A percentile compares a stretch with the other conserved stretches of the same genome.
Evolutionary conservation across 2,888 invertebrate genomes (phyloP).

Genomic region (Hyppa rectilinea): DNA sequence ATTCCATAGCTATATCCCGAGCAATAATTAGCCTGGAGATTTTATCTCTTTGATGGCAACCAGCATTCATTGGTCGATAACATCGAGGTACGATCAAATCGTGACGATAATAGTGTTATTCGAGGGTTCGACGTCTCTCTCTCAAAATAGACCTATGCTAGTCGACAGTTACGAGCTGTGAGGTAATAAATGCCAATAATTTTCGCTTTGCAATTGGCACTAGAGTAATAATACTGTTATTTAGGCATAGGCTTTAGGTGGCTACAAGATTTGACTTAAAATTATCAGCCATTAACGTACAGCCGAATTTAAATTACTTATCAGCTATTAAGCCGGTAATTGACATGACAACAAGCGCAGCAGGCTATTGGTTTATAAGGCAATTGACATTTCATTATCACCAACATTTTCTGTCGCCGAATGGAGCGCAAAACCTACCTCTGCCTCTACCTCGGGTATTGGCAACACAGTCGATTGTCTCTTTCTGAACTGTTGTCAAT

Average conservation of each 20-base stretch:
- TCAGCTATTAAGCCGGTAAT: slow-evolving; percentile 17
- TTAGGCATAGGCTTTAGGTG: slow-evolving; percentile 21
- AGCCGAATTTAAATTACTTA: slow-evolving; percentile 36
- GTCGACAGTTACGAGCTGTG: slow-evolving; percentile 53
- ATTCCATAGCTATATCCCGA: slow-evolving; percentile 20
- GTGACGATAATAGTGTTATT: slow-evolving; percentile 53
- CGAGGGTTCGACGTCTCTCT: slow-evolving; percentile 42
- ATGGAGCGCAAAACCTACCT: background rate
- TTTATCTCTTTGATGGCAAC: slow-evolving; percentile 55
- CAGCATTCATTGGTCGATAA: slow-evolving; percentile 58
- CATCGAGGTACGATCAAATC: slow-evolving; percentile 49
- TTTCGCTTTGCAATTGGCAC: slow-evolving; percentile 43
- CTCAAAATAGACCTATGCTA: slow-evolving; percentile 50
- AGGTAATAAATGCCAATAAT: slow-evolving; percentile 54
- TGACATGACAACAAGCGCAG: slow-evolving; percentile 4
- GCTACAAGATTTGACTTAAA: slow-evolving; percentile 24
- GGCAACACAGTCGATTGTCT: no score
- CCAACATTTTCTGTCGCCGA: background rate
- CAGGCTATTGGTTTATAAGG: background rate
- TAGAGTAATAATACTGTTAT: slow-evolving; percentile 35
- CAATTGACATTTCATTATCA: background rate
- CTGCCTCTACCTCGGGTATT: background rate
- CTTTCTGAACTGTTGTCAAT: no score
- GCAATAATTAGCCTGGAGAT: slow-evolving; percentile 56
- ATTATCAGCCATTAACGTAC: slow-evolving; percentile 38